Evolutionary conservation across 2,113 vertebrate genomes (phyloP).

Genomic region (Pteropus alecto): DNA sequence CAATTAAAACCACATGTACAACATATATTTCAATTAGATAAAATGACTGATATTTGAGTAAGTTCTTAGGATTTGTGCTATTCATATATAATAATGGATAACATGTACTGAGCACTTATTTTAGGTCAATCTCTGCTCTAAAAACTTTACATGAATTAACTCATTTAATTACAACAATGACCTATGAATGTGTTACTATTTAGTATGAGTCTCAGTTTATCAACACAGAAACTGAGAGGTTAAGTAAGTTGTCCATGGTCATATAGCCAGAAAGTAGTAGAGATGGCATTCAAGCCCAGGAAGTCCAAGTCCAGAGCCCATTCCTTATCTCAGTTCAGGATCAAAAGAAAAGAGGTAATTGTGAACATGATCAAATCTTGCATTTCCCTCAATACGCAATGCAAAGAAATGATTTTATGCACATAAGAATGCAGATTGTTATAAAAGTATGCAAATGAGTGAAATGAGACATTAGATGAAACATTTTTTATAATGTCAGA

Average conservation of each 20-base stretch:
- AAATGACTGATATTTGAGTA: not conserved
- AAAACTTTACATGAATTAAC: not conserved
- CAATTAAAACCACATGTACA: not conserved
- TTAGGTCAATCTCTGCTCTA: not conserved
- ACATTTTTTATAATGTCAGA: not conserved
- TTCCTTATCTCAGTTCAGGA: not conserved
- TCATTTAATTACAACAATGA: not conserved
- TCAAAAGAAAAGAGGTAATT: not conserved
- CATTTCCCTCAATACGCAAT: not conserved
- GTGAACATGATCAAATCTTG: not conserved
- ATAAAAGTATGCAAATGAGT: not conserved
- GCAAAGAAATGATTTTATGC: not conserved
- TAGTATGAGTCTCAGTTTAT: not conserved
- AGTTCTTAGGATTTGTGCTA: not conserved
- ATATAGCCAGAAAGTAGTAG: not conserved
- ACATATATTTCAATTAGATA: not conserved
- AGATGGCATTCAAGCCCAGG: not conserved
- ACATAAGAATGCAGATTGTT: not conserved
- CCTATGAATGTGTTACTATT: not conserved
- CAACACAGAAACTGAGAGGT: not conserved
- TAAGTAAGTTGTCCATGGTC: not conserved
- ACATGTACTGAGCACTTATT: not conserved
- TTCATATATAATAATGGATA: not conserved
- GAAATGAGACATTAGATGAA: not conserved
- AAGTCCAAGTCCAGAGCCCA: not conserved